Conservation (phyloP, 2,113 vertebrate species). For the Podarcis muralis region DNA sequence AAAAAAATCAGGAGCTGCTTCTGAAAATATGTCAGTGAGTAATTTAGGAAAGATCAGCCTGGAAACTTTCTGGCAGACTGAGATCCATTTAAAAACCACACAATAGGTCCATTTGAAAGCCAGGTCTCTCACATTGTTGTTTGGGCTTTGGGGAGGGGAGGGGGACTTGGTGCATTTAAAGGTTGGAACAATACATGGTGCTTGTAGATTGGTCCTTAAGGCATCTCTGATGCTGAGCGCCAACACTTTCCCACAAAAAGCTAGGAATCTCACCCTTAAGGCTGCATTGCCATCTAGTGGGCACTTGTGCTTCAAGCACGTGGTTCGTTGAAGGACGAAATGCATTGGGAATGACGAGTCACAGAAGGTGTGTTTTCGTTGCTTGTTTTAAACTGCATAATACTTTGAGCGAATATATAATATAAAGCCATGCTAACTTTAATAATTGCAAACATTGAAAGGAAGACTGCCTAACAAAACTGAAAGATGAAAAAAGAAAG, state of each 20-base stretch:
- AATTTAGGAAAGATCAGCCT: conserved; percentile 5
- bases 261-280: conserved; percentile 3
- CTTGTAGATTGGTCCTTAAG: neutral
- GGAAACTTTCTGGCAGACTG: neutral
- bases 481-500: too few relatives aligned
- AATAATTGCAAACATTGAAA: too few relatives aligned
- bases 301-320: rapidly evolving
- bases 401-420: too few relatives aligned
- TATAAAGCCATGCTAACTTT: too few relatives aligned
- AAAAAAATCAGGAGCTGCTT: conserved; percentile 3
- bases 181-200: neutral
- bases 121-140: neutral
- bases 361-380: too few relatives aligned
- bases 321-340: neutral
- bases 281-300: conserved; percentile 69
- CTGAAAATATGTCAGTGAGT: neutral
- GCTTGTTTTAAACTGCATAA: too few relatives aligned
- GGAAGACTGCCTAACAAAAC: too few relatives aligned
- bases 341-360: neutral
- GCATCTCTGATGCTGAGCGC: neutral
- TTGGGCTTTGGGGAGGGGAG: neutral
- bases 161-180: neutral
- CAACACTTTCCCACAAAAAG: neutral
- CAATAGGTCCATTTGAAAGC: neutral
- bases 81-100: conserved; percentile 4